A percentile compares a stretch with the other conserved stretches of the same genome.
Conservation (phyloP, 2,113 vertebrate species). For the Python bivittatus region DNA sequence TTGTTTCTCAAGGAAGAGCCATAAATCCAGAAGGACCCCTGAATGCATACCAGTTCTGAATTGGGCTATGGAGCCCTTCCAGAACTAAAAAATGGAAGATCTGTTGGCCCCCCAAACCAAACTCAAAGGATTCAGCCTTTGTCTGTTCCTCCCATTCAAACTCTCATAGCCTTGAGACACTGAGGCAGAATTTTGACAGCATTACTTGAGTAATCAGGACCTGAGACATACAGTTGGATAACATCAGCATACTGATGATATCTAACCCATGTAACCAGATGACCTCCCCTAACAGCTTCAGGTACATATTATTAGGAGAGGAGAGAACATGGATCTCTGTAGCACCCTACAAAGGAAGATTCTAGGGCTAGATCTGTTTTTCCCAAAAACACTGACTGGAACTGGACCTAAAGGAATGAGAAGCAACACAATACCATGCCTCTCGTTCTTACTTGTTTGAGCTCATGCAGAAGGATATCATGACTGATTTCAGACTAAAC, state of each 20-base stretch:
- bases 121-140: not conserved
- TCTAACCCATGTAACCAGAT: not conserved
- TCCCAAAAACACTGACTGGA: not conserved
- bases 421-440: not conserved
- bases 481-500: not conserved
- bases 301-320: not conserved
- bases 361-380: not conserved
- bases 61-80: too few relatives aligned
- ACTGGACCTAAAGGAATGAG: not conserved
- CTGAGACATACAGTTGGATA: not conserved
- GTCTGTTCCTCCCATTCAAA: not conserved
- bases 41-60: too few relatives aligned
- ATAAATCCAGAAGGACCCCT: too few relatives aligned
- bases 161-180: not conserved
- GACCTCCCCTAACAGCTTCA: not conserved
- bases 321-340: not conserved
- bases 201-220: not conserved
- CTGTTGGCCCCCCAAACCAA: not conserved
- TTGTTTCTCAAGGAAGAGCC: too few relatives aligned
- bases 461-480: not conserved
- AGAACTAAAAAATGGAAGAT: not conserved
- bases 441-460: not conserved
- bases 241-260: not conserved
- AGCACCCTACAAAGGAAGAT: not conserved
- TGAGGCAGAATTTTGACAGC: not conserved